Conservation (phyloP, 2,797 vertebrate species). For the Australoheros facetus region DNA sequence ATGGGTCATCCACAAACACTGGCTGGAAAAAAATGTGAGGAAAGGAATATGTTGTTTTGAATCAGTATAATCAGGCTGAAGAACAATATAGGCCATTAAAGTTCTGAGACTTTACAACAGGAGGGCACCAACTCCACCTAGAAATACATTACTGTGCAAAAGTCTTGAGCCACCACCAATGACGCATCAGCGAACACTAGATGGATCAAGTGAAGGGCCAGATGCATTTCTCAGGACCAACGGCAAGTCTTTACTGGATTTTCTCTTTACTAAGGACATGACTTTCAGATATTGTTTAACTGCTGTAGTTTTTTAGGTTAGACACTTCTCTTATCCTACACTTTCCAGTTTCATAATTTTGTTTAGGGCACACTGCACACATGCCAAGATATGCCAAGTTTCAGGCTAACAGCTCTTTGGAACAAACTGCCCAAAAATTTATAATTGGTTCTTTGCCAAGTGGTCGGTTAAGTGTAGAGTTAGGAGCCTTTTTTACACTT, state of each 20-base stretch:
- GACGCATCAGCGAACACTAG: background rate
- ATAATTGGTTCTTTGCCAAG: background rate
- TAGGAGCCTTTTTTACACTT: background rate
- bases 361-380: too few species aligned
- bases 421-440: background rate
- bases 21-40: constrained; percentile 56
- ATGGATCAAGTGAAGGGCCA: background rate
- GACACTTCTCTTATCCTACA: background rate
- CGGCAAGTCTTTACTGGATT: background rate
- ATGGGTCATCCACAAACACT: constrained; percentile 91
- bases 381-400: background rate
- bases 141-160: background rate
- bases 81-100: background rate
- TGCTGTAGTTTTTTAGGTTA: background rate
- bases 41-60: background rate
- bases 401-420: background rate
- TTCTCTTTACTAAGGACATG: background rate
- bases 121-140: background rate
- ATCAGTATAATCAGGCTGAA: background rate
- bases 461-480: background rate
- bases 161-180: background rate
- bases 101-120: background rate
- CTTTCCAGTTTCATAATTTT: background rate
- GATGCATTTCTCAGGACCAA: background rate
- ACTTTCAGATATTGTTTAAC: background rate